Base-by-base conservation (phyloP, 2,888 invertebrate species). In the Fragum whitleyi region DNA sequence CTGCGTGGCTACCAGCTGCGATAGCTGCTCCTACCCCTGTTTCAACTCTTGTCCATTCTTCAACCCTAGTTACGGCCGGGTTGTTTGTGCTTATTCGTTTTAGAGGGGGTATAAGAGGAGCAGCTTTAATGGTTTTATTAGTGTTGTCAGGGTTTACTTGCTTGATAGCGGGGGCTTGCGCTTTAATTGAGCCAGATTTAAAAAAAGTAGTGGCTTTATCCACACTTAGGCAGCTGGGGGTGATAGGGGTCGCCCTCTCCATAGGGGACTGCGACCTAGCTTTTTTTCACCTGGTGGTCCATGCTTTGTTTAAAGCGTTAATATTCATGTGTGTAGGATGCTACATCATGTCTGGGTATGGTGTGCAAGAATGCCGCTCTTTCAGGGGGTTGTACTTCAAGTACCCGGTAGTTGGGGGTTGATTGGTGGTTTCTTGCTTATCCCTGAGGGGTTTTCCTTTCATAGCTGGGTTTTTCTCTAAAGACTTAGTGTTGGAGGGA, bases 141-240 rank as follows among this genome's bases (percentile, higher is more conserved):
- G 93, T 96, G 89, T 94, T 95, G 90, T 71, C 93, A 79, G 77
- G 90, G 57, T 69, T 92, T 71, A 94, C 94, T 67, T 89, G 92
- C 42, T 85, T 93, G 21, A 86, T 92, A 86, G 91, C 94, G 42
- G 92, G 94, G 23, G 53, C 93, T 47, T 90, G 90, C 53, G 95
- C 93, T 81, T 92, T 90, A 85, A 92, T 91, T 86, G 94, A 94
- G 86, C 89, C 85, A 65, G 96, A 96, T 95, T 95, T 96, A 92
- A 96, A 96, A 94, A 96, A 96, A 95, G 96, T 96, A 95, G 96
- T 97, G 96, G 96, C 96, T 91, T 95, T 96, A 91, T 96, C 96
- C 0, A 96, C 96, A 86, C 95, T 97, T 94, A 96, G 96, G 1
- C 96, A 97, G 92, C 94, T 97, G 92, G 96, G 96, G 0, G 95